Conservation (phyloP, 2,113 vertebrate species). For the Callocephalon fimbriatum region DNA sequence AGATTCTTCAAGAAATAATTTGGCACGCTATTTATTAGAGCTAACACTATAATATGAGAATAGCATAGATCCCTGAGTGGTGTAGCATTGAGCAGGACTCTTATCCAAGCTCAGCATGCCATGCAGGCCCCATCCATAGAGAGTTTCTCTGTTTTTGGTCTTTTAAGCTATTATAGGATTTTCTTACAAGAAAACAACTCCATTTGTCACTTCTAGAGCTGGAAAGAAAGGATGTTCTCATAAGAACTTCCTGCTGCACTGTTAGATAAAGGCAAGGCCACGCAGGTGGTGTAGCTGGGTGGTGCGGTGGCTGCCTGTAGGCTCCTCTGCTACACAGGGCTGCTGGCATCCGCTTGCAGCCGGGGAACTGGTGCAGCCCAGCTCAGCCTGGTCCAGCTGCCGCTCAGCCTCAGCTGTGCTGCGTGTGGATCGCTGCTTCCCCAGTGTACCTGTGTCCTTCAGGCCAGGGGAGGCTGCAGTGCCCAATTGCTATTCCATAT, state of each 20-base stretch:
- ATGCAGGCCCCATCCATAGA: background rate
- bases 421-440: rapidly evolving
- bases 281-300: background rate
- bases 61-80: background rate
- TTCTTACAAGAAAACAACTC: background rate
- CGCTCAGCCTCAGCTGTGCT: background rate
- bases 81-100: rapidly evolving
- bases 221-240: background rate
- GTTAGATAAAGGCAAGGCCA: background rate
- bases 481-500: background rate
- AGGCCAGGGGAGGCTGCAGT: background rate
- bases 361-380: rapidly evolving
- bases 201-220: background rate
- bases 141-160: rapidly evolving
- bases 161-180: background rate
- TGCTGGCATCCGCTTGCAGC: too few species aligned
- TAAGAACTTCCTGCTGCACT: background rate
- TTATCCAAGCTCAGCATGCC: rapidly evolving
- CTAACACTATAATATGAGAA: background rate
- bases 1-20: background rate
- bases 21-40: background rate
- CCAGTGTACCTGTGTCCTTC: rapidly evolving
- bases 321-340: background rate
- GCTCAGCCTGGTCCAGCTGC: background rate
- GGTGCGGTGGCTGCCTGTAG: background rate